phyloP scores from a whole-genome alignment of 1,140 invertebrate species.

The Drosophila pectinifera region DNA sequence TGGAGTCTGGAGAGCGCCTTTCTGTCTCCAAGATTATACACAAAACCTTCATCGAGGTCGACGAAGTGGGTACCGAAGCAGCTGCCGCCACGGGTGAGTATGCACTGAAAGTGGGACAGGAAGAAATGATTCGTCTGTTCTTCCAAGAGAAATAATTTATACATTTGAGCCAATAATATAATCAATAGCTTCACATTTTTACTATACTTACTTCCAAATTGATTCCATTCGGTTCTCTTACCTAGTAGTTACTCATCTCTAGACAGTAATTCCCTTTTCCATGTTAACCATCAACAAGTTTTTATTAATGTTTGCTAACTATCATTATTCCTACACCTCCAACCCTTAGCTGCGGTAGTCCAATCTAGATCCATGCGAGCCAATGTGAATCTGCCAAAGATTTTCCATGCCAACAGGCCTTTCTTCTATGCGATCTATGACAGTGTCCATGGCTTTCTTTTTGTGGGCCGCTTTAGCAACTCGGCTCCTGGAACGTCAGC shows the following conservation, averaged over 20 bases:
- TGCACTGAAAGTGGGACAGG: constrained; percentile 3
- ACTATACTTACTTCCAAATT: too few species aligned
- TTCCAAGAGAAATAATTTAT: too few species aligned
- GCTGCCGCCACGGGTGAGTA: constrained; percentile 85
- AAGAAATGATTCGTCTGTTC: too few species aligned
- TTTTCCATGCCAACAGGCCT: constrained; percentile 58
- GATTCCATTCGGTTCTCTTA: not conserved
- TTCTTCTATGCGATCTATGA: constrained; percentile 59
- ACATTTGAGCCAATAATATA: too few species aligned
- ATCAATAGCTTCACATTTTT: too few species aligned
- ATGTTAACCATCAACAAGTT: too few species aligned
- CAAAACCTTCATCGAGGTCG: constrained; percentile 87
- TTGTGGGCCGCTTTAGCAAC: constrained; percentile 26
- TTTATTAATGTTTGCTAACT: too few species aligned
- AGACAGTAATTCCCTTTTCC: too few species aligned
- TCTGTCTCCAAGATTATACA: constrained; percentile 86
- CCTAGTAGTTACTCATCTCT: too few species aligned
- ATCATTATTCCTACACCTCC: not conserved
- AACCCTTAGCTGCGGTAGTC: not conserved
- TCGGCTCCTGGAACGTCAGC: not conserved
- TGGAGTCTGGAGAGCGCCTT: constrained; percentile 74
- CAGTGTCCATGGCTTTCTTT: constrained; percentile 38
- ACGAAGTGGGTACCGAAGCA: constrained; percentile 88
- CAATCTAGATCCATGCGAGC: not conserved
- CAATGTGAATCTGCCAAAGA: not conserved